Evolutionary conservation across 2,888 invertebrate genomes (phyloP), one percentile per base, ranked within the genome.

Genomic region (Luperina testacea): DNA sequence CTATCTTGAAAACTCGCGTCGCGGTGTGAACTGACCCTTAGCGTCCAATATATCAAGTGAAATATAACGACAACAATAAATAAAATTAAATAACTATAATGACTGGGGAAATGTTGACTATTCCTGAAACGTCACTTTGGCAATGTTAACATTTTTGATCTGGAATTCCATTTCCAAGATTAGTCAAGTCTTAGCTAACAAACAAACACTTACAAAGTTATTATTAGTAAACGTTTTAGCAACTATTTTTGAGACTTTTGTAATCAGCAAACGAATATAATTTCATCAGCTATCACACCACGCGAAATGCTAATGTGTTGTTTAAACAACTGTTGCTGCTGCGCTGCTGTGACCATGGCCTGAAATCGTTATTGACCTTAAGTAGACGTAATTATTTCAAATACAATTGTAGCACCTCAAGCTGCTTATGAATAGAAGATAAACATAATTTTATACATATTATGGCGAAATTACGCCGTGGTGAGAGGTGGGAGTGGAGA

Each of bases 341-440:
- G 80, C 73, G 88, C 84, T 85, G 80, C 73, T 75, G 78, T 89
- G 91, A 83, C 93, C 94, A 61, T 94, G 94, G 90, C 92, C 92
- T 84, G 83, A 90, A 91, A 90, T 82, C 75, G 86, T 84, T 89
- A 90, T 84, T 86, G 90, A 84, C 89, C 90, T 92, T 88, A 86
- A 78, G 84, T 80, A 85, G 73, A 77, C 80, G 86, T 84, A 83
- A 89, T 83, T 86, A 86, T 69, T 82, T 83, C 76, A 77, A 88
- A 83, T 75, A 74, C 70, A 78, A 81, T 72, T 81, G 77, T 76
- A 72, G 42, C 64, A 76, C 64, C 67, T 69, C 67, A 78, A 80
- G 75, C 72, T 51, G 64, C 53, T 63, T 61, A 69, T 74, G 75
- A 73, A 80, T 80, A 70, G 68, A 42, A 64, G 45, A 78, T 73